phyloP scores from a whole-genome alignment of 2,888 invertebrate genomes.

The Ephialtes manifestator region DNA sequence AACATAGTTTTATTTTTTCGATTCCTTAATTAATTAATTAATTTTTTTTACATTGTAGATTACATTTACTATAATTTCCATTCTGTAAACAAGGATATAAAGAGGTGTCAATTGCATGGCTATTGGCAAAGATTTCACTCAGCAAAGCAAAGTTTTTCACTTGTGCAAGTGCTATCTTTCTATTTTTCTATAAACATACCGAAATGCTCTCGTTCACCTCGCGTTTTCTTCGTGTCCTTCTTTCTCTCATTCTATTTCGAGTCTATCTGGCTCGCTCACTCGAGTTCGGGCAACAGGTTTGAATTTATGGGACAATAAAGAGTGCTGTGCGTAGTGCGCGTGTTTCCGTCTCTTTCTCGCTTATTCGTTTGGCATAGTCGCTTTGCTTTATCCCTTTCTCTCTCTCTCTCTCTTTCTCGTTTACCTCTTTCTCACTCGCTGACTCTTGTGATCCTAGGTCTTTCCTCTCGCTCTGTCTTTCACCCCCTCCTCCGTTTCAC shows the following conservation, averaged over 20 bases:
- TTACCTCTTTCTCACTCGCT: conserved; percentile 53
- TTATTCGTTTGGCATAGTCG: conserved; percentile 64
- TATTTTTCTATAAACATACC: conserved; percentile 52
- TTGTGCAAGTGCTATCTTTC: conserved; percentile 52
- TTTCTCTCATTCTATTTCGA: conserved; percentile 69
- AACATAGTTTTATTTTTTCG: conserved; percentile 9
- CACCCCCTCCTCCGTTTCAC: conserved; percentile 68
- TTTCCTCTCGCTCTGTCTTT: conserved; percentile 58
- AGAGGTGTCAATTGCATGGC: conserved; percentile 78
- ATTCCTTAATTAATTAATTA: neutral
- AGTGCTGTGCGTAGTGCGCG: conserved; percentile 84
- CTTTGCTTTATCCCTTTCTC: conserved; percentile 66
- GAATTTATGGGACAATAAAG: conserved; percentile 86
- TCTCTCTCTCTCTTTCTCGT: conserved; percentile 52
- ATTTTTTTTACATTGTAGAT: conserved; percentile 31
- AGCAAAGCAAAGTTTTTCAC: conserved; percentile 43
- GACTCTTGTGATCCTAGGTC: conserved; percentile 40
- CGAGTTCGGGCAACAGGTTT: conserved; percentile 84
- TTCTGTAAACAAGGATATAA: conserved; percentile 77
- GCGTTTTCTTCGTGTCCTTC: conserved; percentile 55
- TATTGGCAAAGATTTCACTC: conserved; percentile 75
- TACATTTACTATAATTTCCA: conserved; percentile 81
- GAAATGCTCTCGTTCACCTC: conserved; percentile 58
- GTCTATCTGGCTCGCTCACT: conserved; percentile 73
- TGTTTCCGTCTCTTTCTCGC: conserved; percentile 79